These are phyloP conservation scores for Ptychobarbus kaznakovi DNA, from an alignment of 2,797 vertebrate species.

Conservation along the genomic window DNA sequence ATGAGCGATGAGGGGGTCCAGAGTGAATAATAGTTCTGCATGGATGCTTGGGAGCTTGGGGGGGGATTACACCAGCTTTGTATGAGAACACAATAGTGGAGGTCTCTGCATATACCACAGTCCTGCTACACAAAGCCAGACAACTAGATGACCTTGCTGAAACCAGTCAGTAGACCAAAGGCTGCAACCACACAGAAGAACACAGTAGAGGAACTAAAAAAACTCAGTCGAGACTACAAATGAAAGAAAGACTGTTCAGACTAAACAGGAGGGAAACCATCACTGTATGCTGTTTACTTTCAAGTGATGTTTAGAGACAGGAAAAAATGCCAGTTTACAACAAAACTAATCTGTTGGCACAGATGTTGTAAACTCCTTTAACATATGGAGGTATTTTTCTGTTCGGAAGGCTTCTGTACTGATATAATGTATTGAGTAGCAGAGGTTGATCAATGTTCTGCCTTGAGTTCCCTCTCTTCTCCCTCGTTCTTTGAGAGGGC, in stretches of 20 bases:
- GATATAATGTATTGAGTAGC: background rate
- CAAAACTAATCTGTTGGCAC: background rate
- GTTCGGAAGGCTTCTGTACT: background rate
- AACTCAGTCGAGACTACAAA: background rate
- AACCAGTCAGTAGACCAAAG: slow-evolving; percentile 4
- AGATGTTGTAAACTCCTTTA: slow-evolving; percentile 17
- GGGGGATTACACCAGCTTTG: slow-evolving; percentile 25
- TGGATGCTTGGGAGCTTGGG: background rate
- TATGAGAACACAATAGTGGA: slow-evolving; percentile 49
- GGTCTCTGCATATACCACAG: background rate
- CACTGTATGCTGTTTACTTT: background rate
- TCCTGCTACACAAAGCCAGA: slow-evolving; percentile 28
- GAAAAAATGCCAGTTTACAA: background rate
- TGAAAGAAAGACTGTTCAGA: background rate
- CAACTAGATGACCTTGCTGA: slow-evolving; percentile 13
- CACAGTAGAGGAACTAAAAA: background rate
- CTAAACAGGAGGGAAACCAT: background rate
- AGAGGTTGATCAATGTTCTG: slow-evolving; percentile 8
- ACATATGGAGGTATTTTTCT: slow-evolving; percentile 7
- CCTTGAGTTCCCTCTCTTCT: slow-evolving; percentile 19
- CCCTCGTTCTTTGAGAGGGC: background rate
- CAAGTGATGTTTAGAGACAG: background rate
- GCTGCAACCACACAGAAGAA: slow-evolving; percentile 23
- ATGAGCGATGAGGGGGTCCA: background rate
- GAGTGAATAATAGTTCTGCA: slow-evolving; percentile 29